Percentiles rank a stretch among this genome's conserved stretches.
Conservation (phyloP, 2,797 vertebrate genomes). For the Ctenochaetus hawaiiensis region DNA sequence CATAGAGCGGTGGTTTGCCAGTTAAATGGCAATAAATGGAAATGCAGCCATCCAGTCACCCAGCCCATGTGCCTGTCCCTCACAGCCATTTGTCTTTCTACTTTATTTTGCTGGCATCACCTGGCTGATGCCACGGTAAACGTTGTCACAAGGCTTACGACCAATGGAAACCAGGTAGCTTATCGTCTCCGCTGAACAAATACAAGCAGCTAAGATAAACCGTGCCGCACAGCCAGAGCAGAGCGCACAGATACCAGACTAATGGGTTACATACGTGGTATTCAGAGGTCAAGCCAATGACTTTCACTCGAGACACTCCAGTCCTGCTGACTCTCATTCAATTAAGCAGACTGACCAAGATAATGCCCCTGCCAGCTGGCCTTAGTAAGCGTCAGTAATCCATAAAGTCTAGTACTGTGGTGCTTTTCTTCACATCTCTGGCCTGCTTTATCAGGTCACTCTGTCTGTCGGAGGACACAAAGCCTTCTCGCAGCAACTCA, state of each 20-base stretch:
- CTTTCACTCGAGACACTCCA: conserved; percentile 77
- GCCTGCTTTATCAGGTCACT: conserved; percentile 57
- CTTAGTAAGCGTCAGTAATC: conserved; percentile 79
- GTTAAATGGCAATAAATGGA: conserved; percentile 75
- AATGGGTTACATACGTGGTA: conserved; percentile 75
- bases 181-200: conserved; percentile 65
- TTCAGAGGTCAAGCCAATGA: conserved; percentile 81
- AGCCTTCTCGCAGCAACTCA: conserved; percentile 14
- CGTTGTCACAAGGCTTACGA: conserved; percentile 34
- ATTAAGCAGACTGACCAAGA: conserved; percentile 78
- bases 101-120: conserved; percentile 45
- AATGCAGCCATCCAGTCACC: conserved; percentile 60
- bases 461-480: conserved; percentile 45
- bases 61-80: conserved; percentile 20
- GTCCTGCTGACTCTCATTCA: conserved; percentile 79
- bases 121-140: conserved; percentile 43
- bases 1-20: conserved; percentile 37
- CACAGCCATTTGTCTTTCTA: conserved; percentile 37
- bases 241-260: conserved; percentile 69
- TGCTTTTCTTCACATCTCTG: conserved; percentile 68
- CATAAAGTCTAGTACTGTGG: conserved; percentile 69
- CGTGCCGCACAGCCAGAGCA: conserved; percentile 8
- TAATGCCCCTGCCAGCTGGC: conserved; percentile 81
- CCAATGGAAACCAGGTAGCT: conserved; percentile 65
- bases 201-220: conserved; percentile 67